Base-by-base conservation (phyloP, 1,140 invertebrate species). In the Hesperophylax magnus region DNA sequence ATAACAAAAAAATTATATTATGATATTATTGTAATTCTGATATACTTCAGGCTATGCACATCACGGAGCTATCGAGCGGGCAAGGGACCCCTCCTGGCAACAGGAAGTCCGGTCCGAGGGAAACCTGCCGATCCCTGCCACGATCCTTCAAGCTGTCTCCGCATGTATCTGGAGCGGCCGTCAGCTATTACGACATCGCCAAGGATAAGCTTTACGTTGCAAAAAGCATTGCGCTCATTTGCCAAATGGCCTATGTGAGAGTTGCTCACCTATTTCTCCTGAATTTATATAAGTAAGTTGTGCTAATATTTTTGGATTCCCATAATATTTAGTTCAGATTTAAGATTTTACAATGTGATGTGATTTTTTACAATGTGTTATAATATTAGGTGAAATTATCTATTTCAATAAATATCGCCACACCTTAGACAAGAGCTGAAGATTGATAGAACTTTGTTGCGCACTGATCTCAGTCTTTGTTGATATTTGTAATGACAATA, bases 161-260 rank as follows among this genome's bases (percentile, higher is more conserved):
- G 18, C 95, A 94, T 86, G 93, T 91, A 84, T 92, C 92, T 54
- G 93, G 93, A 79, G 93, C 94, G 47, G 94, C 94, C 80, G 91
- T 94, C 85, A 96, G 93, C 85, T 97, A 97, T 85, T 99, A 98
- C 89, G 97, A 99, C 90, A 94, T 96, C 85, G 93, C 94, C 87
- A 97, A 97, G 91, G 97, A 99, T 90, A 96, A 95, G 89, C 91
- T 99, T 81, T 97, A 95, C 91, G 98, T 98, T 84, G 96, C 96
- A 83, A 99, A 99, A 92, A 97, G 95, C 90, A 97, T 99, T 87
- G 94, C 94, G 78, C 92, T 99, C 47, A 94, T 99, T 79, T 96
- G 96, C 87, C 96, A 97, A 87, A 92, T 97, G 82, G 96, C 98
- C 47, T 97, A 97, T 91, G 95, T 99, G 47, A 93, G 94, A 86